Evolutionary conservation across 2,888 invertebrate species (phyloP), one percentile per base, ranked within the genome.

Genomic region (Baccha elongata): DNA sequence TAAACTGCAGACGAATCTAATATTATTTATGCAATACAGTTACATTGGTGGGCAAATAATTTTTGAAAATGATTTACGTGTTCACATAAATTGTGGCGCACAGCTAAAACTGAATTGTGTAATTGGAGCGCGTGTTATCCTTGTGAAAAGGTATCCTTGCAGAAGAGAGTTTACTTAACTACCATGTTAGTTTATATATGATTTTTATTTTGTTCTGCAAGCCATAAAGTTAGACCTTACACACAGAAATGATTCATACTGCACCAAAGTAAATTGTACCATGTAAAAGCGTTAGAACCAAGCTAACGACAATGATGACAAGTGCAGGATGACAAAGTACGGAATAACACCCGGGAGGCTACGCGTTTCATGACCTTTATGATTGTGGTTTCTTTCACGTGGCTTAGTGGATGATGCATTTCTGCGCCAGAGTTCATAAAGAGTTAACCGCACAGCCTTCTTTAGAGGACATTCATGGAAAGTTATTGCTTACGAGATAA

Each of bases 231-330:
- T 52, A 44, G 64, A 64, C 68, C 55, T 37, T 62, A 60, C 68
- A 64, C 48, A 40, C 21, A 26, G 11, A 19, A 71, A 75, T 81
- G 75, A 76, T 81, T 81, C 81, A 76, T 81, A 48, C 62, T 81
- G 81, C 76, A 71, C 65, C 60, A 81, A n/a, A n/a, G n/a, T n/a
- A n/a, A n/a, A n/a, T n/a, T 53, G 60, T 50, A 40, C 26, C 23
- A 26, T 19, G 53, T 55, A 58, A 44, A 37, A 62, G 68, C 42
- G 69, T 69, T 69, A 76, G 62, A 76, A 53, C 55, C 40, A 11
- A 75, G 44, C 75, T 64, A 69, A 75, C 46, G 69, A 44, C 50
- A 46, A 15, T 67, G 67, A 60, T 15, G 52, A 26, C 58, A 15
- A 32, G 29, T 19, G 17, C 52, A 35, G 65, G 23, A 81, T 71